Evolutionary conservation across 2,113 vertebrate genomes (phyloP).

Genomic region (Eubucco bourcierii): DNA sequence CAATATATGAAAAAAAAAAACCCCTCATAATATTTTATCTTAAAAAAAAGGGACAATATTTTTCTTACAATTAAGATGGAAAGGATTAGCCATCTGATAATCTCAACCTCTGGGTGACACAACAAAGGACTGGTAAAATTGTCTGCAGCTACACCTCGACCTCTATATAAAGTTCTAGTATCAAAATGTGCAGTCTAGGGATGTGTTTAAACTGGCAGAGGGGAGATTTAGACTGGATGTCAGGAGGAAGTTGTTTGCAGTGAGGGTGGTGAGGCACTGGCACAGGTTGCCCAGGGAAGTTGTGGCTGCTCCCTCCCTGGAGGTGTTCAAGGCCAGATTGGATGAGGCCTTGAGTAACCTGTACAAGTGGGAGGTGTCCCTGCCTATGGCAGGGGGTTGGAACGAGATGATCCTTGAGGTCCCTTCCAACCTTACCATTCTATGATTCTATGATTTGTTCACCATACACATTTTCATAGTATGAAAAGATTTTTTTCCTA

Average conservation of each 20-base stretch:
- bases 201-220: too few relatives aligned
- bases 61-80: neutral
- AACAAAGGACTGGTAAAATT: neutral
- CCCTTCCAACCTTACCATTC: too few relatives aligned
- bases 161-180: neutral
- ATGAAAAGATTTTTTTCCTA: neutral
- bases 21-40: neutral
- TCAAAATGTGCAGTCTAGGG: neutral
- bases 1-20: neutral
- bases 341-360: too few relatives aligned
- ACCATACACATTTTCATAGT: neutral
- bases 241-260: too few relatives aligned
- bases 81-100: neutral
- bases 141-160: neutral
- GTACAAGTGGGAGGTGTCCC: too few relatives aligned
- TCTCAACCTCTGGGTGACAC: neutral
- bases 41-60: neutral
- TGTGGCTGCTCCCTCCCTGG: too few relatives aligned
- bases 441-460: neutral
- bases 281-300: too few relatives aligned
- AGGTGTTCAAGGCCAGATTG: too few relatives aligned
- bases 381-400: too few relatives aligned
- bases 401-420: too few relatives aligned
- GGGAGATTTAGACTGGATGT: too few relatives aligned
- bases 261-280: too few relatives aligned